Evolutionary conservation across 2,888 invertebrate genomes (phyloP), one percentile per base, ranked within the genome.

Genomic region (Polydesmus complanatus): DNA sequence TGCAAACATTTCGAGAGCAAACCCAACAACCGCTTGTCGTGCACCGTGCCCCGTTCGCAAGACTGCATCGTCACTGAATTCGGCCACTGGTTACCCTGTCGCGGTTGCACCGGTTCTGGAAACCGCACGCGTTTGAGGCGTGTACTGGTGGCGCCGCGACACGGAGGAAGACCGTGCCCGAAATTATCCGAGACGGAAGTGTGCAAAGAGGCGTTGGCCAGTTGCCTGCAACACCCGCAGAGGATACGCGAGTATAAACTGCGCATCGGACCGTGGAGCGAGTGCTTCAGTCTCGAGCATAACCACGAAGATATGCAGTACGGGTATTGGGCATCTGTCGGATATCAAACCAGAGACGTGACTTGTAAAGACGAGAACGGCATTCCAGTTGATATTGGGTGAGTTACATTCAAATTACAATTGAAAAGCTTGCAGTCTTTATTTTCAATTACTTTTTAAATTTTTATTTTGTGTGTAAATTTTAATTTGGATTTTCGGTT

Each of bases 141-240:
- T 0, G 78, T 80, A 0, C 73, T 78, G 62, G 78, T 79, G 1
- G 79, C 79, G 0, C 76, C 79, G 0, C 74, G 76, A 68, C 78
- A 78, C 64, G 80, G 80, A 0, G 77, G 75, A 1, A 67, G 69
- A 50, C 71, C 72, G 1, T 78, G 78, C 67, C 75, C 78, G 0
- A 48, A 50, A 14, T 54, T 64, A 0, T 77, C 78, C 56, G 80
- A 81, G 70, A 79, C 80, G 62, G 75, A 80, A 22, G 74, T 78
- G 0, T 81, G 81, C 68, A 74, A 68, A 27, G 63, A 68, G 54
- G 66, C 69, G 14, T 5, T 8, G 14, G 65, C 72, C 70, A 71
- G 66, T 68, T 54, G 67, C 68, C 2, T 73, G 70, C 64, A 69
- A 68, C 47, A 66, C 64, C 51, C 63, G 62, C 56, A 64, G 63